Conservation (phyloP, 2,888 invertebrate species). For the Podabrus alpinus region DNA sequence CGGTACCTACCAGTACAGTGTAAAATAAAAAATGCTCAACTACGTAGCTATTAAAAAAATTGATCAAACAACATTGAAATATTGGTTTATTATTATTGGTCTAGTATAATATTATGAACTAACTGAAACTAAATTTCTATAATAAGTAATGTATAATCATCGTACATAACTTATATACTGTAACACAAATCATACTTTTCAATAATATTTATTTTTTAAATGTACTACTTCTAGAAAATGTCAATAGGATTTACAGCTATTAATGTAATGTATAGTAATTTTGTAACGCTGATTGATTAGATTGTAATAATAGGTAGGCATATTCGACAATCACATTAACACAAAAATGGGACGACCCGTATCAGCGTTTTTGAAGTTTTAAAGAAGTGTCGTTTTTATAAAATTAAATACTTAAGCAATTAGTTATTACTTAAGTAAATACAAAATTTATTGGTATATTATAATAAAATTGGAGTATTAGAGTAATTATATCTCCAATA, state of each 20-base stretch:
- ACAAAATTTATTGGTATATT: too few species aligned
- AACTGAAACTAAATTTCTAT: neutral
- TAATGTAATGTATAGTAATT: constrained; percentile 19
- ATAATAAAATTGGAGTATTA: too few species aligned
- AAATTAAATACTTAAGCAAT: neutral
- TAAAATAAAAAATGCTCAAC: too few species aligned
- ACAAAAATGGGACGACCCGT: neutral
- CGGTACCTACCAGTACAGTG: too few species aligned
- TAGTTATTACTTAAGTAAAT: neutral
- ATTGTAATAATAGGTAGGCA: constrained; percentile 36
- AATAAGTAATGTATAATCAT: neutral
- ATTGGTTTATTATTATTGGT: neutral
- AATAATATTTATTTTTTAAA: neutral
- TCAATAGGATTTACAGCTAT: constrained; percentile 20
- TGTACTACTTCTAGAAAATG: neutral
- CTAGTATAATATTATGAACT: neutral
- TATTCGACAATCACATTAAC: neutral
- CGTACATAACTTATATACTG: neutral
- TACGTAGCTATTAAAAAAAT: neutral
- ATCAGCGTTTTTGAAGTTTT: neutral
- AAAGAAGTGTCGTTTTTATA: neutral
- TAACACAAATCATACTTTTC: neutral
- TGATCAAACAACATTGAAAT: neutral
- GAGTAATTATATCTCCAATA: too few species aligned
- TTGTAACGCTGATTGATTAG: constrained; percentile 35